Evolutionary conservation across 2,888 invertebrate species (phyloP).

Genomic region (Chamaedrilus cognettii): DNA sequence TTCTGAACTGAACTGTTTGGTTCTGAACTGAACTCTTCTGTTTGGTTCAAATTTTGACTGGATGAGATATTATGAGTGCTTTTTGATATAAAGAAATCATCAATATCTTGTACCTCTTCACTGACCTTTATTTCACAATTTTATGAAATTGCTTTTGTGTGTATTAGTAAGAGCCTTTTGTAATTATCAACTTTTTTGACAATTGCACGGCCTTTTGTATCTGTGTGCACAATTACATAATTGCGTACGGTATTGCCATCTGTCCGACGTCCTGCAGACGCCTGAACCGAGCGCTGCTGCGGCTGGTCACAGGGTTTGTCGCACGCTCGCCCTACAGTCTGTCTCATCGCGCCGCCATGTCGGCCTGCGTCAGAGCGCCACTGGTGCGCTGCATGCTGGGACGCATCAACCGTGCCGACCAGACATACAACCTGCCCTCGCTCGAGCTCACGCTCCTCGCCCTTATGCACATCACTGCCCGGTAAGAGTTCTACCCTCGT

Average conservation of each 20-base stretch:
- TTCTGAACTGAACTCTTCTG: no score
- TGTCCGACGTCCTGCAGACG: conserved; percentile 48
- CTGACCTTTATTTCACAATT: neutral
- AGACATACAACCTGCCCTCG: conserved; percentile 57
- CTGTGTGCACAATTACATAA: no score
- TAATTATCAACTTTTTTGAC: no score
- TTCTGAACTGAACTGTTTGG: no score
- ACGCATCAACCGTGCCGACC: conserved; percentile 52
- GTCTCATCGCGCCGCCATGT: neutral
- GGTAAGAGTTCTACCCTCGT: no score
- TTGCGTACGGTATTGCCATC: no score
- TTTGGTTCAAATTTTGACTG: no score
- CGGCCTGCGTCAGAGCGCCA: conserved; percentile 44
- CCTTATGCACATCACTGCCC: conserved; percentile 56
- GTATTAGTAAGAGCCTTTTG: neutral
- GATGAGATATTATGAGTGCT: no score
- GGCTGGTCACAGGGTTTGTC: conserved; percentile 44
- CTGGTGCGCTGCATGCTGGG: conserved; percentile 45
- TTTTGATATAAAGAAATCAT: no score
- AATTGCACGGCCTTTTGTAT: no score
- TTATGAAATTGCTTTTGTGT: neutral
- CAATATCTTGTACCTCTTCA: no score
- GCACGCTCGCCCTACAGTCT: conserved; percentile 44
- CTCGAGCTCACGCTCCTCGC: conserved; percentile 53
- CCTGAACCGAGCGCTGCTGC: conserved; percentile 48